These are phyloP conservation scores for Neuroterus valhalla DNA, from an alignment of 1,140 invertebrate species.

Conservation along the genomic window DNA sequence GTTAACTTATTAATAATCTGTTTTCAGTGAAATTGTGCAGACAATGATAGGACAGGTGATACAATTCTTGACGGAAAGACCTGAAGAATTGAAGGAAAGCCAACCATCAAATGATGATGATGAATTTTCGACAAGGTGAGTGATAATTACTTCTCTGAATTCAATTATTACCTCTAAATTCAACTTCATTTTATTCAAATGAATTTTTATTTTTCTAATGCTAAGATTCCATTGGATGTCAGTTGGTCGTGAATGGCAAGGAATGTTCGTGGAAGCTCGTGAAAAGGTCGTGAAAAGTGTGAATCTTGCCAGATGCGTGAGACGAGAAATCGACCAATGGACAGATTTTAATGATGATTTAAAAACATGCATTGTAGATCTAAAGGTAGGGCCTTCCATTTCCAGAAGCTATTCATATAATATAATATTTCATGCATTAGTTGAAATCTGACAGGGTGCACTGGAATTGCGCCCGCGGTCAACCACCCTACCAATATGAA, in stretches of 20 bases:
- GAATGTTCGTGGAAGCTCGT: conserved; percentile 85
- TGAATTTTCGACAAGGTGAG: conserved; percentile 53
- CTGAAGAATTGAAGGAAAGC: conserved; percentile 61
- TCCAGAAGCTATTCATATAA: no score
- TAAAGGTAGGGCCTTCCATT: conserved; percentile 76
- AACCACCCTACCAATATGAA: no score
- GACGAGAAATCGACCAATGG: conserved; percentile 80
- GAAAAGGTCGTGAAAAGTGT: conserved; percentile 87
- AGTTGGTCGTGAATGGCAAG: conserved; percentile 86
- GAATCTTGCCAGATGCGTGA: conserved; percentile 86
- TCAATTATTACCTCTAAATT: conserved; percentile 7
- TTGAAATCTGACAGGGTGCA: no score
- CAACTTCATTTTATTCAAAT: not conserved
- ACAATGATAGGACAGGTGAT: conserved; percentile 66
- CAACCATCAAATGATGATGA: conserved; percentile 52
- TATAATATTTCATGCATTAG: no score
- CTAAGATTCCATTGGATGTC: conserved; percentile 79
- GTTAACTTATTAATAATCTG: conserved; percentile 24
- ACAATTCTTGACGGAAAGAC: conserved; percentile 63
- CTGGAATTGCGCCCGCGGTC: no score
- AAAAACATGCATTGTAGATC: conserved; percentile 77
- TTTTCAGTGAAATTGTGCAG: conserved; percentile 61
- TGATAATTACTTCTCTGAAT: conserved; percentile 28
- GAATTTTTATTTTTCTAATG: conserved; percentile 21
- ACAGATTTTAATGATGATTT: conserved; percentile 72